phyloP scores from a whole-genome alignment of 2,888 invertebrate species.

The Caenorhabditis drosophilae region DNA sequence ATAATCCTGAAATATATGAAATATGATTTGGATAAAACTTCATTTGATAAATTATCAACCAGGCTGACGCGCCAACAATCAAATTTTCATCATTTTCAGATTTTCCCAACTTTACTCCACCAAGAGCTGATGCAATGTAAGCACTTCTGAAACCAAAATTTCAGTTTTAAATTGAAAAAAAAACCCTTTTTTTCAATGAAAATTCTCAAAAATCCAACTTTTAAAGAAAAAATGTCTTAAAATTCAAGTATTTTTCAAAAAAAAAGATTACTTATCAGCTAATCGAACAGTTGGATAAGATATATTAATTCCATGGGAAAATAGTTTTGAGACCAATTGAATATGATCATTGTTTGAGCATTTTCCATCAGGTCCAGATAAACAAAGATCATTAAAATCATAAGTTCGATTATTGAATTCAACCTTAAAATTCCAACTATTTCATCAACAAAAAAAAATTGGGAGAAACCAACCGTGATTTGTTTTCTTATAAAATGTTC shows the following conservation, averaged over 20 bases:
- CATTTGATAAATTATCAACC: conserved; percentile 62
- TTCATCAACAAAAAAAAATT: too few species aligned
- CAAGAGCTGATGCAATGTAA: conserved; percentile 55
- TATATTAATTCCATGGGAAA: conserved; percentile 54
- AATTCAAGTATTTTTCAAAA: too few species aligned
- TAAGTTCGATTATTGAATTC: conserved; percentile 40
- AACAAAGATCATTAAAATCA: conserved; percentile 54
- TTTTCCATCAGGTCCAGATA: conserved; percentile 42
- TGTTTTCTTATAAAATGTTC: conserved; percentile 54
- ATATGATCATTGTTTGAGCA: conserved; percentile 56
- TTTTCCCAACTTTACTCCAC: conserved; percentile 48
- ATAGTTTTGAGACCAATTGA: conserved; percentile 46
- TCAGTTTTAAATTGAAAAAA: not conserved
- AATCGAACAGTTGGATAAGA: conserved; percentile 57
- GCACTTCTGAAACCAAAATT: conserved; percentile 38
- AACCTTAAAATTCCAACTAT: too few species aligned
- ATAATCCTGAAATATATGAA: conserved; percentile 53
- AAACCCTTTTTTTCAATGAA: not conserved
- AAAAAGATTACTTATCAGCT: conserved; percentile 40
- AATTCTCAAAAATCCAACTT: too few species aligned
- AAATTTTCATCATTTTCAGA: conserved; percentile 43
- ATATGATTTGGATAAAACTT: conserved; percentile 53
- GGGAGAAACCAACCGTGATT: conserved; percentile 45
- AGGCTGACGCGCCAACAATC: conserved; percentile 54
- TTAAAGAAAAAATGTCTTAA: too few species aligned